Evolutionary conservation across 2,113 vertebrate species (phyloP).

Genomic region (Cheilinus undulatus): DNA sequence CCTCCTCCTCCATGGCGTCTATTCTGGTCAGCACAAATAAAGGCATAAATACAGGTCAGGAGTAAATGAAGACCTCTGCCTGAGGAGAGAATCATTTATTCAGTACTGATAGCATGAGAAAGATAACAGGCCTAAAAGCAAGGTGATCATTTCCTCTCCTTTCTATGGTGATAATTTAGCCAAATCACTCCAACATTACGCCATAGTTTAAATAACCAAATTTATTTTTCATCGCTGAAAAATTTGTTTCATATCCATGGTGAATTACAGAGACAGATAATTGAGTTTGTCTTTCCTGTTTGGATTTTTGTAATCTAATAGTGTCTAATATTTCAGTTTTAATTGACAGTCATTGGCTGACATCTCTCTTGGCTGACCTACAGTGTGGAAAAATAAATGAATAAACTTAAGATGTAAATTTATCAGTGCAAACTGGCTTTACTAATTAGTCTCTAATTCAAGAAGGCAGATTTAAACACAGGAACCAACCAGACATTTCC

Average conservation of each 20-base stretch:
- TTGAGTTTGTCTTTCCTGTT: background rate
- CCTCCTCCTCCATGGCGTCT: background rate
- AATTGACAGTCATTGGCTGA: background rate
- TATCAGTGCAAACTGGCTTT: background rate
- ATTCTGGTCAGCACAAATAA: slow-evolving; percentile 39
- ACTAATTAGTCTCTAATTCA: too few relatives aligned
- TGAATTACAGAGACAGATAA: background rate
- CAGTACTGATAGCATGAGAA: too few relatives aligned
- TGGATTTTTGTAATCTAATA: background rate
- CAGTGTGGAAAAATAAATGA: background rate
- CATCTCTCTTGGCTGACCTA: background rate
- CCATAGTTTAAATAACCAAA: too few relatives aligned
- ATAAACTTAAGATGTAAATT: background rate
- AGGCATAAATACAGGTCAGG: slow-evolving; percentile 41
- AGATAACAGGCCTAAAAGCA: too few relatives aligned
- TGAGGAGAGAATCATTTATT: background rate
- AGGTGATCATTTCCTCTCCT: background rate
- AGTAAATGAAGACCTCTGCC: slow-evolving; percentile 41
- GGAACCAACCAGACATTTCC: too few relatives aligned
- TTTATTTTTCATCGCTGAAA: too few relatives aligned
- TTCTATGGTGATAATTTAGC: background rate
- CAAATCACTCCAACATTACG: too few relatives aligned
- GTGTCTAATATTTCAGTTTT: background rate
- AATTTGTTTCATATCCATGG: too few relatives aligned
- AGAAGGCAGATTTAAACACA: too few relatives aligned